Conservation (phyloP, 2,888 invertebrate species). For the Ceriagrion tenellum region DNA sequence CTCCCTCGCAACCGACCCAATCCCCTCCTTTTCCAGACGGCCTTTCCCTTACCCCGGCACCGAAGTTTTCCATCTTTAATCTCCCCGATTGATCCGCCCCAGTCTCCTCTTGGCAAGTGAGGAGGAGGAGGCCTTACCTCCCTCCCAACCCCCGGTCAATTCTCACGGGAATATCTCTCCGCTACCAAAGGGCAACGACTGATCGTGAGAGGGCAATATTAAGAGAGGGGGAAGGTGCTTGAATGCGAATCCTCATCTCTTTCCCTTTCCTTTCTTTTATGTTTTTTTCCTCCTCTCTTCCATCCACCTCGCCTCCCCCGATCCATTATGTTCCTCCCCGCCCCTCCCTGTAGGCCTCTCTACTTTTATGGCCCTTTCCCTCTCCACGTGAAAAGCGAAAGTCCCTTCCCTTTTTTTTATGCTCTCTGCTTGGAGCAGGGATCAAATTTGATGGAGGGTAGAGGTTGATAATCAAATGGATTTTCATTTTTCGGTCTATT, state of each 20-base stretch:
- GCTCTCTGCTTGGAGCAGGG: not conserved
- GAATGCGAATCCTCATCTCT: conserved; percentile 45
- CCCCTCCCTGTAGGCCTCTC: not conserved
- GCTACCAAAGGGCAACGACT: conserved; percentile 62
- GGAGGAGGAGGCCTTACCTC: not conserved
- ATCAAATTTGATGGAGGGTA: conserved; percentile 28
- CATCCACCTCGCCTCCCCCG: not conserved
- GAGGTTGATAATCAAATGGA: conserved; percentile 5
- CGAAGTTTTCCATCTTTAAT: conserved; percentile 61
- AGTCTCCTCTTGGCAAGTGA: not conserved
- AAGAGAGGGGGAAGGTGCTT: conserved; percentile 34
- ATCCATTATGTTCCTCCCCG: not conserved
- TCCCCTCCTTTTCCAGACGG: not conserved
- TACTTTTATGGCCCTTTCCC: not conserved
- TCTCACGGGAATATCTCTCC: conserved; percentile 58
- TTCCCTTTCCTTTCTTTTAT: not conserved
- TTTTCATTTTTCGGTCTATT: conserved; percentile 35
- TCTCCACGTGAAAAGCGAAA: not conserved
- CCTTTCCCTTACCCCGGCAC: not conserved
- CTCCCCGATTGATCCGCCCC: conserved; percentile 49
- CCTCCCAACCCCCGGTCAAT: conserved; percentile 16
- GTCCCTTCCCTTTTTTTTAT: not conserved
- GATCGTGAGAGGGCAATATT: conserved; percentile 61
- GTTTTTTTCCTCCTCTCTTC: not conserved
- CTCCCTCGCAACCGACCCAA: not conserved